phyloP scores from a whole-genome alignment of 2,113 vertebrate genomes.

The Myxocyprinus asiaticus region DNA sequence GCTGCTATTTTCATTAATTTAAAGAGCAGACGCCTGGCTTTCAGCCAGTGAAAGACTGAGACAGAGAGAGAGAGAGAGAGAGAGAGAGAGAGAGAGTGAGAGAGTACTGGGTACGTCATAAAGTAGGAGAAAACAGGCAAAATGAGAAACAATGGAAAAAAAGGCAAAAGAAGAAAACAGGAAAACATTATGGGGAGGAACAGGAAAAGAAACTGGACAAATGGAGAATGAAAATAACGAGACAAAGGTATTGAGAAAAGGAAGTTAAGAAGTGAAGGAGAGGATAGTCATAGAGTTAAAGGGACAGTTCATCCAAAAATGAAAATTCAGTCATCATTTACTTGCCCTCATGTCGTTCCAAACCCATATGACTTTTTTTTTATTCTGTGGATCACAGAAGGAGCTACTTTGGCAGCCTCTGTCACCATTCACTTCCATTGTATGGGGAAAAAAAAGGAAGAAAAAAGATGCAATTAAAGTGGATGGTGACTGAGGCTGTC shows the following conservation, averaged over 20 bases:
- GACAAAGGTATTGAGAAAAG: constrained; percentile 4
- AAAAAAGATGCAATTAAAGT: no score
- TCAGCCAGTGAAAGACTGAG: constrained; percentile 23
- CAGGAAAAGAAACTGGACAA: not conserved
- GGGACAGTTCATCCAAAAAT: no score
- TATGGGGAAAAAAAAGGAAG: no score
- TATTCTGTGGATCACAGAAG: no score
- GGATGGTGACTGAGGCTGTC: no score
- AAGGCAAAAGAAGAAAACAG: not conserved
- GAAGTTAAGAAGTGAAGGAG: constrained; percentile 33
- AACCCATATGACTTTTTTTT: not conserved
- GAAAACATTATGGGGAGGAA: not conserved
- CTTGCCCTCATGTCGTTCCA: no score
- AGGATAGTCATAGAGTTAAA: not conserved
- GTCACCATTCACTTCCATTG: no score
- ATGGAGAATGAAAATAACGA: not conserved
- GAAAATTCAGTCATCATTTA: no score
- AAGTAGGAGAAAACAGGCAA: not conserved
- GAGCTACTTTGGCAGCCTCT: no score
- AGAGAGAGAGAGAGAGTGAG: not conserved
- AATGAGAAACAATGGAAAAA: constrained; percentile 13
- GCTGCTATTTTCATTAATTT: constrained; percentile 49
- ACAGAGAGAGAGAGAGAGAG: not conserved
- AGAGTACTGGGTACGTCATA: not conserved
- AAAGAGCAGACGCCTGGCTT: constrained; percentile 36